Evolutionary conservation across 1,140 invertebrate genomes (phyloP).

Genomic region (Reticulitermes speratus): DNA sequence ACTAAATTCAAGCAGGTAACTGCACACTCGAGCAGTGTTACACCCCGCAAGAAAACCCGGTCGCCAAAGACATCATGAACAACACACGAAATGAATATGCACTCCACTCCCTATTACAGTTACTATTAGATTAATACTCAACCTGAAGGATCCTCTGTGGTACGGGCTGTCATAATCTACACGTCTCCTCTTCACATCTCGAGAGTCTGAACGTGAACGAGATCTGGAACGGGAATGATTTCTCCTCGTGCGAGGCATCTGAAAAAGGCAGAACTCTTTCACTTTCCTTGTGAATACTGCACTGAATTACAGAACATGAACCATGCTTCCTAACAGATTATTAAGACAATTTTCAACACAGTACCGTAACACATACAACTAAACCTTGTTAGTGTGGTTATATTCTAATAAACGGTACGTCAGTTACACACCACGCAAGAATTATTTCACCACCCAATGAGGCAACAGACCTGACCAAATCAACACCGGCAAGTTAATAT

Average conservation of each 20-base stretch:
- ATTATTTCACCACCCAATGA: no score
- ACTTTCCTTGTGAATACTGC: not conserved
- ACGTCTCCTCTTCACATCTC: slow-evolving; percentile 28
- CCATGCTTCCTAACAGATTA: not conserved
- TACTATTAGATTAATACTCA: no score
- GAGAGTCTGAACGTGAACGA: slow-evolving; percentile 25
- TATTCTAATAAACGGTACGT: not conserved
- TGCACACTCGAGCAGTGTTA: no score
- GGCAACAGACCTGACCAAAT: no score
- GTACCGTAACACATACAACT: not conserved
- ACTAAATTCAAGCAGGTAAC: no score
- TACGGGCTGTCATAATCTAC: slow-evolving; percentile 31
- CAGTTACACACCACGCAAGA: not conserved
- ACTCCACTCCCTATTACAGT: no score
- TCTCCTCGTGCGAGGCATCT: slow-evolving; percentile 32
- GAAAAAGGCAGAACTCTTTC: not conserved
- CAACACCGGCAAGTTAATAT: not conserved
- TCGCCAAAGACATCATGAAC: no score
- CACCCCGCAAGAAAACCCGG: no score
- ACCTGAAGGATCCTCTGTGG: slow-evolving; percentile 30
- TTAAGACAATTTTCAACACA: not conserved
- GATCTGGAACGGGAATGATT: slow-evolving; percentile 30
- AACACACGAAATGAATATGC: no score
- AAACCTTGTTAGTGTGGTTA: not conserved
- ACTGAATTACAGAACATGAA: not conserved